Evolutionary conservation across 64 coral and sea anemone species (phyloP).

Genomic region (Acropora tenuis): DNA sequence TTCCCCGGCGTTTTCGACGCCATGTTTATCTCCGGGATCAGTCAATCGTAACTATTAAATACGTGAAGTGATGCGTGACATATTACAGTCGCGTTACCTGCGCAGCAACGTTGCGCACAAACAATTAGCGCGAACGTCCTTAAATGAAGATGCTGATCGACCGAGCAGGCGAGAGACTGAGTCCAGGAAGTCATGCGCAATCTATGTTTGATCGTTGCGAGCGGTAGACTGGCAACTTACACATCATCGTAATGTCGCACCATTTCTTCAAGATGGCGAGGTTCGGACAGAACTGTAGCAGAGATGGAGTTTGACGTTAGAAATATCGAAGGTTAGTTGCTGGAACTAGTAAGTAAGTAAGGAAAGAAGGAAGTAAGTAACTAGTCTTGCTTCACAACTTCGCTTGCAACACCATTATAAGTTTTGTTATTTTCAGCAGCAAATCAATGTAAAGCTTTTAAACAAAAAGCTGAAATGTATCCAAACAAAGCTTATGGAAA

Average conservation of each 20-base stretch:
- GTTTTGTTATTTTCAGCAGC: conserved; percentile 21
- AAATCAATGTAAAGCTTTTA: conserved; percentile 23
- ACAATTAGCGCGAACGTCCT: background rate
- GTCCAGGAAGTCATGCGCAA: background rate
- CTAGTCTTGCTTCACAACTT: conserved; percentile 1
- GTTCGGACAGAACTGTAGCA: background rate
- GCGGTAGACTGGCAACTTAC: conserved; percentile 22
- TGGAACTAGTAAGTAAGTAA: conserved; percentile 15
- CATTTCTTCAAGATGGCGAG: conserved; percentile 29
- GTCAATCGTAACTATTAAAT: too few species aligned
- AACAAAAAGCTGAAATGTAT: conserved; percentile 18
- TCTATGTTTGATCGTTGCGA: conserved; percentile 16
- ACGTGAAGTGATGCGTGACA: too few species aligned
- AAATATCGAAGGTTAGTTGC: conserved; percentile 26
- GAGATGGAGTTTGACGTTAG: background rate
- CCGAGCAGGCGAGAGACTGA: background rate
- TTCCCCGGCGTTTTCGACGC: too few species aligned
- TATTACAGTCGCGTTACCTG: too few species aligned
- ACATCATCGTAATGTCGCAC: background rate
- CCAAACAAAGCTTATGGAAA: conserved; percentile 25
- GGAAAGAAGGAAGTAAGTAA: background rate
- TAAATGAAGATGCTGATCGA: background rate
- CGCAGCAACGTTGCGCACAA: too few species aligned
- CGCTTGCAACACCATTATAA: background rate
- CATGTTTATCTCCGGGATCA: too few species aligned